Evolutionary conservation across 2,113 vertebrate genomes (phyloP).

Genomic region (Globicephala melas): DNA sequence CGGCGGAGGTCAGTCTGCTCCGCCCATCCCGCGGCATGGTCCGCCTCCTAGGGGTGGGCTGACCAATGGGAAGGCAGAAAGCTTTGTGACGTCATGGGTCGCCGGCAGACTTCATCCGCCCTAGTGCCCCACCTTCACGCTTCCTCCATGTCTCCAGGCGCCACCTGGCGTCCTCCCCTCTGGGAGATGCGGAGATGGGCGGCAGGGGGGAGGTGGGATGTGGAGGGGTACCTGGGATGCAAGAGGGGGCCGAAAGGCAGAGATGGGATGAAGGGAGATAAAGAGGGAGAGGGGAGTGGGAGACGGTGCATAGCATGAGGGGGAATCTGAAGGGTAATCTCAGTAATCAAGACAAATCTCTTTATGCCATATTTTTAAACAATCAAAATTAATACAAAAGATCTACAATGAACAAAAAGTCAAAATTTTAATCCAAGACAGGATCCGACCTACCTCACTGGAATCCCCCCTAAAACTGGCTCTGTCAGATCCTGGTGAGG

Average conservation of each 20-base stretch:
- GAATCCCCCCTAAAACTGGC: not conserved
- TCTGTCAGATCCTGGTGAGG: not conserved
- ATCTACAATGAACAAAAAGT: not conserved
- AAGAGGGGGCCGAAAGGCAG: not conserved
- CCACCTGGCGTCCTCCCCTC: slow-evolving; percentile 35
- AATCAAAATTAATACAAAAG: not conserved
- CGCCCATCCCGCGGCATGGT: not conserved
- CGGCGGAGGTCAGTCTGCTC: slow-evolving; percentile 35
- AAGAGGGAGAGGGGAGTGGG: no score
- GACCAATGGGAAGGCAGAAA: not conserved
- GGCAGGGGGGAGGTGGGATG: rapidly evolving
- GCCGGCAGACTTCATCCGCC: slow-evolving; percentile 28
- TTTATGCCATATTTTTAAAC: not conserved
- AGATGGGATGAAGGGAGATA: not conserved
- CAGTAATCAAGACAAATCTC: not conserved
- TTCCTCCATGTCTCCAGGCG: not conserved
- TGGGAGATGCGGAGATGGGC: rapidly evolving
- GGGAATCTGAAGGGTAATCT: not conserved
- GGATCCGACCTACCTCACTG: not conserved
- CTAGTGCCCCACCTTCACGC: not conserved
- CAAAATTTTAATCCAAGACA: not conserved
- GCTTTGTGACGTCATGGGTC: not conserved
- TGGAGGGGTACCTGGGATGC: not conserved
- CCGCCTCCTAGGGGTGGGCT: not conserved
- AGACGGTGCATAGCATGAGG: not conserved